phyloP scores from a whole-genome alignment of 2,888 invertebrate species.

The Aromia moschata region DNA sequence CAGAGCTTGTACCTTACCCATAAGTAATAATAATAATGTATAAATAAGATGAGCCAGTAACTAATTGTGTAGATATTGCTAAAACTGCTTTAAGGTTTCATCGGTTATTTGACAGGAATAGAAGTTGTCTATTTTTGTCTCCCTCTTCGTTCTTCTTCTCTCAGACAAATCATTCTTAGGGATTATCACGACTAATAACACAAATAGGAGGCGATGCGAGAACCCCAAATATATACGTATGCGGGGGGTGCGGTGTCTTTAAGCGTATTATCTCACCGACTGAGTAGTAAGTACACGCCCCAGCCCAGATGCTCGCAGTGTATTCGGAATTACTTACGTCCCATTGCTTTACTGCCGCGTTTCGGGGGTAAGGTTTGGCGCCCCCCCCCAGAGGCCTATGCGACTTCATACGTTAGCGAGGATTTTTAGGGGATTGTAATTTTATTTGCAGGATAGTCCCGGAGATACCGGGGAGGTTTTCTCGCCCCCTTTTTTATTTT shows the following conservation, averaged over 20 bases:
- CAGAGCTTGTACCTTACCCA: too few species aligned
- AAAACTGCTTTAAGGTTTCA: too few species aligned
- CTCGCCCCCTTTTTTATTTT: conserved; percentile 19
- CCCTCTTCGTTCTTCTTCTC: not conserved
- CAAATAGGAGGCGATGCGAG: conserved; percentile 46
- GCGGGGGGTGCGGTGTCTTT: conserved; percentile 56
- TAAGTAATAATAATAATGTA: too few species aligned
- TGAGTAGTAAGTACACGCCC: conserved; percentile 50
- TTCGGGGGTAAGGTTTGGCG: conserved; percentile 34
- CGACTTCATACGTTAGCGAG: conserved; percentile 44
- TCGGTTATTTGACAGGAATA: too few species aligned
- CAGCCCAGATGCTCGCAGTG: conserved; percentile 54
- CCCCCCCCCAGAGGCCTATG: conserved; percentile 38
- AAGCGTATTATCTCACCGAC: conserved; percentile 55
- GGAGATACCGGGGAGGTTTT: conserved; percentile 29
- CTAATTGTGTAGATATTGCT: too few species aligned
- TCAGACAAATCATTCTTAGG: conserved; percentile 41
- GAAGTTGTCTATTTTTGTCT: too few species aligned
- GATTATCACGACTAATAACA: conserved; percentile 36
- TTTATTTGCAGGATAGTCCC: conserved; percentile 39
- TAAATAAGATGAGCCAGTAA: too few species aligned
- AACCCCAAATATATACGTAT: conserved; percentile 46
- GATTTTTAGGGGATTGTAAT: conserved; percentile 46
- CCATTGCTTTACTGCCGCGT: conserved; percentile 48
- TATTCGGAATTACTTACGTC: conserved; percentile 55